Percentiles rank a stretch among this genome's conserved stretches.
Conservation (phyloP, 2,797 vertebrate species). For the Enteromius paludinosus region DNA sequence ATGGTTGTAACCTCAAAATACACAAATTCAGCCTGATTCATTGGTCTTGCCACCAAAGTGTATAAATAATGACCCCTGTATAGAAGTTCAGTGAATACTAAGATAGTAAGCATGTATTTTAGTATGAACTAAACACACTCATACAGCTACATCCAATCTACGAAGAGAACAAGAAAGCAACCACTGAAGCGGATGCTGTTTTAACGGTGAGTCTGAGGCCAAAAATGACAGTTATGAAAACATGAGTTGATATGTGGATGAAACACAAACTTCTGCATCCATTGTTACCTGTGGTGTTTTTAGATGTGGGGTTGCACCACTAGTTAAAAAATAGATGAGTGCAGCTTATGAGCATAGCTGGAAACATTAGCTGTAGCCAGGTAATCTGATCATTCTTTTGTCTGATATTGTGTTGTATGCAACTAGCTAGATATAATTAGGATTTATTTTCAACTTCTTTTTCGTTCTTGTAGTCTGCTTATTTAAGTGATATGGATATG, state of each 20-base stretch:
- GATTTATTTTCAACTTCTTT: neutral
- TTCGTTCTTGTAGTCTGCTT: neutral
- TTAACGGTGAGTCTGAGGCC: constrained; percentile 37
- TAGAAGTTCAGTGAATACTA: neutral
- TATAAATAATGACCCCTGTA: neutral
- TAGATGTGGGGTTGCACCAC: neutral
- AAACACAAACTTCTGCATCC: neutral
- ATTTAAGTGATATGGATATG: neutral
- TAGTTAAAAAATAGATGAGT: neutral
- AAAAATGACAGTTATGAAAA: neutral
- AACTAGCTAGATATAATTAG: neutral
- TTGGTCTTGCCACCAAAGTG: neutral
- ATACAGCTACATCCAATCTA: constrained; percentile 28
- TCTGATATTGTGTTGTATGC: neutral
- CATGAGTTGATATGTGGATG: neutral
- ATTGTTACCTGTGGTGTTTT: neutral
- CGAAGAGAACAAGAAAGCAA: constrained; percentile 33
- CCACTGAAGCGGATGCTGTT: constrained; percentile 37
- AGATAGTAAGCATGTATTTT: constrained; percentile 9
- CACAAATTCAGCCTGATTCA: neutral
- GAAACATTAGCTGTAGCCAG: neutral
- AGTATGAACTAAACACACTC: constrained; percentile 13
- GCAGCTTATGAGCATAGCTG: neutral
- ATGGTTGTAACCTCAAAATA: neutral
- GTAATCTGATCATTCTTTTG: neutral